phyloP scores from a whole-genome alignment of 1,140 invertebrate genomes.

The Heliconius hermathena region DNA sequence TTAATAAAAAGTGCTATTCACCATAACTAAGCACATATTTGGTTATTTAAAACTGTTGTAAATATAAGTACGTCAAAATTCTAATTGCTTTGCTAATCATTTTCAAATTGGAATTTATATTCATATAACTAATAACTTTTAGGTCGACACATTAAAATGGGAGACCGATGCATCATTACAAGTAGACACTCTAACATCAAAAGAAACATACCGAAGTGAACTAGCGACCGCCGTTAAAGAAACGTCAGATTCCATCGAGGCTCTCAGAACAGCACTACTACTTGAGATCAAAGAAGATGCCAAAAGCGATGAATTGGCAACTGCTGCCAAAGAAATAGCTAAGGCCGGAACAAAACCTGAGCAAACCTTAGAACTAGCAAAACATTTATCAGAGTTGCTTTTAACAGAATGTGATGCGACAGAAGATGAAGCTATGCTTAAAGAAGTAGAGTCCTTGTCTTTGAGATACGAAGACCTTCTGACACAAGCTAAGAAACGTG shows the following conservation, averaged over 20 bases:
- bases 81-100: no score
- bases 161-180: slow-evolving; percentile 89
- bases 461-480: slow-evolving; percentile 87
- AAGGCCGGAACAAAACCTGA: slow-evolving; percentile 71
- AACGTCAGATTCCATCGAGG: slow-evolving; percentile 65
- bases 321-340: slow-evolving; percentile 72
- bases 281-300: slow-evolving; percentile 64
- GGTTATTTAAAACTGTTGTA: no score
- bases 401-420: slow-evolving; percentile 87
- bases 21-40: no score
- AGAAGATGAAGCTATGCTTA: slow-evolving; percentile 84
- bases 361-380: slow-evolving; percentile 85
- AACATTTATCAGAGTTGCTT: slow-evolving; percentile 88
- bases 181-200: slow-evolving; percentile 91
- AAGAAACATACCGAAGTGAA: slow-evolving; percentile 90
- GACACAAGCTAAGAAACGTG: slow-evolving; percentile 86
- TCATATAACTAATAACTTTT: slow-evolving; percentile 38
- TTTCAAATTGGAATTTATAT: no score
- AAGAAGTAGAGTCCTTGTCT: slow-evolving; percentile 85
- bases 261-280: slow-evolving; percentile 54
- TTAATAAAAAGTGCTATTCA: not conserved
- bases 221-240: slow-evolving; percentile 85
- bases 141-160: slow-evolving; percentile 89
- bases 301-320: slow-evolving; percentile 66
- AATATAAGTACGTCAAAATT: no score